Base-by-base conservation (phyloP, 2,797 vertebrate genomes). In the Lithobates pipiens region DNA sequence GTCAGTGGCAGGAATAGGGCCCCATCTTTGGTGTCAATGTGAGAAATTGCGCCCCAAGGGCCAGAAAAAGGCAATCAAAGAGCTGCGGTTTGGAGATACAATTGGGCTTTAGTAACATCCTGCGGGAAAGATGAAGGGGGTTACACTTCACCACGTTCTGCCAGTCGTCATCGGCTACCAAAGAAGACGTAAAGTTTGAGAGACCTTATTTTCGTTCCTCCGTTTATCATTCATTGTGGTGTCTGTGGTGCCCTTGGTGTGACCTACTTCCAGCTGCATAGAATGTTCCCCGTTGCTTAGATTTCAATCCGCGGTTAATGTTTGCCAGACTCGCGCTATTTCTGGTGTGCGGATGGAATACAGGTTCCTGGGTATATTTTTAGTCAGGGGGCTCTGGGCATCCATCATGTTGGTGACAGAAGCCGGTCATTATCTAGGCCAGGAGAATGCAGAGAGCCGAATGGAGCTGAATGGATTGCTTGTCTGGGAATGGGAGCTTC, bases 401-500 rank as follows among this genome's bases (percentile, higher is more conserved):
- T 89, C 76, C 0, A 0, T 81, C 0, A 0, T 76, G 29, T 5
- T 61, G 23, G 25, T 34, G 83, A 23, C 23, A 85, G 73, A 65
- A 5, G 75, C 77, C 32, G 75, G 39, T 77, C 83, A 80, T 2
- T 88, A 79, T 85, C 87, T 85, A 29, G 87, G 63, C 65, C 65
- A 0, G 83, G 11, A 83, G 77, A 67, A 77, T 71, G 57, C 50
- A 25, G 16, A 23, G 80, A 63, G 39, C 78, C 86, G n/a, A n/a
- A n/a, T 23, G 65, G 57, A 5, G 71, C 68, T 27, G 57, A 83
- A 1, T 36, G 50, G 46, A 88, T 82, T 63, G 42, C 82, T 80
- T 86, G 81, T 83, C 67, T 86, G 44, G 80, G 78, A 86, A 89
- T 74, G 8, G 25, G 42, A 23, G 85, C 72, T 73, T 88, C 70